phyloP scores from a whole-genome alignment of 2,888 invertebrate species.

The Carpatolechia fugitivella region DNA sequence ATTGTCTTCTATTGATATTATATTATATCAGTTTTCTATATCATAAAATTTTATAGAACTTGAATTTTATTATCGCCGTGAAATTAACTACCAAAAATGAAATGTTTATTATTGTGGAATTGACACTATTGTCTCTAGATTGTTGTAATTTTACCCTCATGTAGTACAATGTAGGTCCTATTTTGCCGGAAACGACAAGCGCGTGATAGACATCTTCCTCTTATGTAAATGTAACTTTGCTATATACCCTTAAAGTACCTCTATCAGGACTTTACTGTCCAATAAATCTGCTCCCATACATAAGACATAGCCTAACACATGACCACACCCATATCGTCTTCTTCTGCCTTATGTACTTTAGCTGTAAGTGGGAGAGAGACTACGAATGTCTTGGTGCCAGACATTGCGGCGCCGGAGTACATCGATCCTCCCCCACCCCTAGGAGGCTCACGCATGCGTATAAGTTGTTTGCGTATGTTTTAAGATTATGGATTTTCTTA shows the following conservation, averaged over 20 bases:
- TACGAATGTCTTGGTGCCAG: constrained; percentile 51
- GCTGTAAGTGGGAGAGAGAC: constrained; percentile 23
- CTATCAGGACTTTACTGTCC: background rate
- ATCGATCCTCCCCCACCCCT: constrained; percentile 47
- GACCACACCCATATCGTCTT: constrained; percentile 25
- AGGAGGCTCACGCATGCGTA: constrained; percentile 50
- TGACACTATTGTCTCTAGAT: too few relatives aligned
- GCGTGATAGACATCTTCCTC: background rate
- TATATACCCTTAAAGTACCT: background rate
- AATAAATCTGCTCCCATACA: background rate
- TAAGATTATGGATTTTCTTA: constrained; percentile 52
- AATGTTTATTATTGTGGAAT: too few relatives aligned
- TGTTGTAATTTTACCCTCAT: too few relatives aligned
- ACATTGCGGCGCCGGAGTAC: constrained; percentile 71
- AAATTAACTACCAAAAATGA: too few relatives aligned
- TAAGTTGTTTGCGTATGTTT: constrained; percentile 50
- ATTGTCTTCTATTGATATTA: too few relatives aligned
- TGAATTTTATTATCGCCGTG: too few relatives aligned
- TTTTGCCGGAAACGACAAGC: too few relatives aligned
- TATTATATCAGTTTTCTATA: too few relatives aligned
- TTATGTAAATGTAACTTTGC: background rate
- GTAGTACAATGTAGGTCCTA: too few relatives aligned
- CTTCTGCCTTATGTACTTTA: background rate
- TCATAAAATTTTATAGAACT: too few relatives aligned
- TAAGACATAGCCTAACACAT: constrained; percentile 13